Percentiles rank a stretch among this genome's conserved stretches.
These are phyloP conservation scores for Pipa parva DNA, from an alignment of 2,113 vertebrate genomes.

Conservation along the genomic window DNA sequence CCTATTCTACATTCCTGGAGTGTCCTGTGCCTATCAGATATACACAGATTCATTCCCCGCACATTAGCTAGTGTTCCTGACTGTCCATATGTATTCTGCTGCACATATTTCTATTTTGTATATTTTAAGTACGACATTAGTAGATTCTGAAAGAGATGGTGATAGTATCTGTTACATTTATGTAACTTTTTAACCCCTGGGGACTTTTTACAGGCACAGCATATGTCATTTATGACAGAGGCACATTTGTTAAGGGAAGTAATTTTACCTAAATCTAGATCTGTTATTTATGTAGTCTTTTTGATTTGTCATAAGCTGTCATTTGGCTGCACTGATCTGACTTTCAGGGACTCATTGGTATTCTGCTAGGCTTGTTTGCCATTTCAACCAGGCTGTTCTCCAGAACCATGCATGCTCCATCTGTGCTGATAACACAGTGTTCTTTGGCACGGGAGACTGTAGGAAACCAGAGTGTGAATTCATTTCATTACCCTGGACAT, in stretches of 20 bases:
- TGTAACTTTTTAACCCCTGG: too few relatives aligned
- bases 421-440: slow-evolving; percentile 76
- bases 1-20: too few relatives aligned
- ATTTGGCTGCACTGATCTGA: slow-evolving; percentile 64
- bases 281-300: slow-evolving; percentile 18
- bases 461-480: slow-evolving; percentile 72
- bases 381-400: slow-evolving; percentile 68
- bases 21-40: too few relatives aligned
- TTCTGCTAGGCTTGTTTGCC: slow-evolving; percentile 67
- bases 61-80: too few relatives aligned
- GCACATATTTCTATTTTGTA: too few relatives aligned
- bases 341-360: slow-evolving; percentile 67
- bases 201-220: too few relatives aligned
- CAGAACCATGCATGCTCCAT: slow-evolving; percentile 72
- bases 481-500: slow-evolving; percentile 70
- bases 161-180: too few relatives aligned
- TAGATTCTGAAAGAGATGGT: too few relatives aligned
- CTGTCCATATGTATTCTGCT: too few relatives aligned
- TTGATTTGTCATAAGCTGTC: slow-evolving; percentile 58
- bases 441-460: slow-evolving; percentile 67
- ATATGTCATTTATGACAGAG: too few relatives aligned
- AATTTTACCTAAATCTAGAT: slow-evolving; percentile 36
- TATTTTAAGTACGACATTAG: too few relatives aligned
- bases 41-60: too few relatives aligned
- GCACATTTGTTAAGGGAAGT: slow-evolving; percentile 44